Conservation (phyloP, 2,797 vertebrate species). For the Acanthornis magna region DNA sequence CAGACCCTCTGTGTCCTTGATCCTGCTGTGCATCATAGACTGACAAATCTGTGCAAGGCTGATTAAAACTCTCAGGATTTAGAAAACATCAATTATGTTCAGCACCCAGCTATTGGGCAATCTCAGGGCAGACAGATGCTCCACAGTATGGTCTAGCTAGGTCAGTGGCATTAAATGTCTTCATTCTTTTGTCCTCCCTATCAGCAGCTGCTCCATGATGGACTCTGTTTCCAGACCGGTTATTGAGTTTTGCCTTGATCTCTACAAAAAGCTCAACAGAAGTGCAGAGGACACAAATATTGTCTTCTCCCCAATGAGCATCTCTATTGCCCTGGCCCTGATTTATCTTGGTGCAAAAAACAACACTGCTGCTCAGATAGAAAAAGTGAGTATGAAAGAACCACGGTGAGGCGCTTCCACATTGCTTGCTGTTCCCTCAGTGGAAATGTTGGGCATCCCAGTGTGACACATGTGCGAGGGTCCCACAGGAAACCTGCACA, state of each 20-base stretch:
- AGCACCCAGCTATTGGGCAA: background rate
- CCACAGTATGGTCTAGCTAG: background rate
- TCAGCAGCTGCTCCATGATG: background rate
- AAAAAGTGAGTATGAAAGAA: slow-evolving; percentile 49
- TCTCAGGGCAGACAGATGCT: background rate
- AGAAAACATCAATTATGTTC: background rate
- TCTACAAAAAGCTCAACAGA: slow-evolving; percentile 69
- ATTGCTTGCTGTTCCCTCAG: background rate
- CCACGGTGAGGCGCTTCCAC: accelerated
- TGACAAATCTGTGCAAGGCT: background rate
- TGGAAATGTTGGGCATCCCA: background rate
- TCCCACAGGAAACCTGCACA: background rate
- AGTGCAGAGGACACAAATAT: slow-evolving; percentile 49
- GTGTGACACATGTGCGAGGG: accelerated
- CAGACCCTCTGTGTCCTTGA: background rate
- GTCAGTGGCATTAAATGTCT: background rate
- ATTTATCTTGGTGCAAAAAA: slow-evolving; percentile 53
- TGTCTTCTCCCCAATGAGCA: slow-evolving; percentile 70
- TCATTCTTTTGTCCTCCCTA: background rate
- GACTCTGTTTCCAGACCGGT: slow-evolving; percentile 12
- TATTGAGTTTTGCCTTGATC: slow-evolving; percentile 64
- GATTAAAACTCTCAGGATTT: background rate
- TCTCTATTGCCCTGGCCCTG: slow-evolving; percentile 69
- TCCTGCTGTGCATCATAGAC: background rate
- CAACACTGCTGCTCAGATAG: slow-evolving; percentile 58